Evolutionary conservation across 2,797 vertebrate genomes (phyloP).

Genomic region (Leptodactylus fallax): DNA sequence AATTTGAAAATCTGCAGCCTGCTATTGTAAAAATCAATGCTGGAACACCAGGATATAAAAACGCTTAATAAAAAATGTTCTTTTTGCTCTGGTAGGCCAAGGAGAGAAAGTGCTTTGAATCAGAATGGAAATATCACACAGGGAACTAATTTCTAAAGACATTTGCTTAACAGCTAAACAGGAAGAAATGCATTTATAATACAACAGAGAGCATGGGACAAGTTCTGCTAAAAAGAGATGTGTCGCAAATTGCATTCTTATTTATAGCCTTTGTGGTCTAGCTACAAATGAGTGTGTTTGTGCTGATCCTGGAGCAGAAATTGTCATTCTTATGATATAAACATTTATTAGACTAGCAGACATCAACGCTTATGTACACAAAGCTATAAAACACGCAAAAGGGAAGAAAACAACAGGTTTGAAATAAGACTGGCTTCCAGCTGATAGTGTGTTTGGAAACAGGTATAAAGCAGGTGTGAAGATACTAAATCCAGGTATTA

Average conservation of each 20-base stretch:
- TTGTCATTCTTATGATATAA: neutral
- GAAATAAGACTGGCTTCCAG: neutral
- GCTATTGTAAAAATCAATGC: slow-evolving; percentile 59
- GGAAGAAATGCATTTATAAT: slow-evolving; percentile 56
- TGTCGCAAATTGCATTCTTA: slow-evolving; percentile 47
- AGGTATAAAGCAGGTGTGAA: neutral
- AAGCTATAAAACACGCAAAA: neutral
- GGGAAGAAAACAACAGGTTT: neutral
- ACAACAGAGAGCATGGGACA: slow-evolving; percentile 31
- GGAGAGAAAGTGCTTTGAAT: slow-evolving; percentile 59
- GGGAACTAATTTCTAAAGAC: slow-evolving; percentile 61
- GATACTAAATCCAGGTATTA: neutral
- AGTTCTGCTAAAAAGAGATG: slow-evolving; percentile 33
- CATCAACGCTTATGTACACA: neutral
- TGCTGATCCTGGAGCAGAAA: neutral
- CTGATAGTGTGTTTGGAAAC: neutral
- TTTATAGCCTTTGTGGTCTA: slow-evolving; percentile 38
- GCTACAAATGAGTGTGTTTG: slow-evolving; percentile 22
- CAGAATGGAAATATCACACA: slow-evolving; percentile 63
- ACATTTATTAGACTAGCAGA: neutral
- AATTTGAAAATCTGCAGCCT: slow-evolving; percentile 51
- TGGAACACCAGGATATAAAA: slow-evolving; percentile 59
- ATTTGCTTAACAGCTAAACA: slow-evolving; percentile 61
- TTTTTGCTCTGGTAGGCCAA: slow-evolving; percentile 60
- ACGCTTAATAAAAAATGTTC: slow-evolving; percentile 61